Percentiles rank a stretch among this genome's conserved stretches.
These are phyloP conservation scores for Ctena decussata DNA, from an alignment of 2,888 invertebrate species.

Conservation along the genomic window DNA sequence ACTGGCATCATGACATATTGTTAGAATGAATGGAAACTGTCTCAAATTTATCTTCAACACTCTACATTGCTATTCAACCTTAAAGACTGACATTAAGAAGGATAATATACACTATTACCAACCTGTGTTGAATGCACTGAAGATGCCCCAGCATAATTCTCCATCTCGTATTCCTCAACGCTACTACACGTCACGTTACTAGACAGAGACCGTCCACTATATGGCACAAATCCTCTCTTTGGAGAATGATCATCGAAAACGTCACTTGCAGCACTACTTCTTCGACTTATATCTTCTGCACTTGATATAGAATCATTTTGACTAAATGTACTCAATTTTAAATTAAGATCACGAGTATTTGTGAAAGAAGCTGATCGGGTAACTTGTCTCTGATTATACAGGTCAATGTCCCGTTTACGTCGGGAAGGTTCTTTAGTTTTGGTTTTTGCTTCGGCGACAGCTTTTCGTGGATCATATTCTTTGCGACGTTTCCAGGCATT, in stretches of 20 bases:
- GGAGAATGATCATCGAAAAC: constrained; percentile 69
- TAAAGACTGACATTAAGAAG: no score
- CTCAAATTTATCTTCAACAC: no score
- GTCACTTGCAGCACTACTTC: constrained; percentile 69
- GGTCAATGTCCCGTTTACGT: constrained; percentile 51
- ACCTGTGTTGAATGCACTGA: constrained; percentile 75
- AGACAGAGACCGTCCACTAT: constrained; percentile 68
- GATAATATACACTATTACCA: no score
- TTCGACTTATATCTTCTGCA: constrained; percentile 72
- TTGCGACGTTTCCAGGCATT: constrained; percentile 98
- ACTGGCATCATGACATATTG: no score
- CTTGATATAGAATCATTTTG: constrained; percentile 73
- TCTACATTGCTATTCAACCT: no score
- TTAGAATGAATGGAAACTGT: no score
- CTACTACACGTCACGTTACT: constrained; percentile 73
- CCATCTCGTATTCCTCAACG: constrained; percentile 72
- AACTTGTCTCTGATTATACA: constrained; percentile 66
- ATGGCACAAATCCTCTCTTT: constrained; percentile 73
- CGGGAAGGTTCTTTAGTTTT: constrained; percentile 72
- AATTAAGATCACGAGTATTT: constrained; percentile 73
- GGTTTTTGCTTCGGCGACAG: constrained; percentile 92
- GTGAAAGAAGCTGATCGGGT: constrained; percentile 81
- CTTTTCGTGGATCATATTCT: constrained; percentile 97
- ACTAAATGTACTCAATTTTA: constrained; percentile 65
- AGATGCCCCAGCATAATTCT: constrained; percentile 46